A percentile compares a stretch with the other conserved stretches of the same genome.
Evolutionary conservation across 2,113 vertebrate genomes (phyloP).

Genomic region (Sceloporus undulatus): DNA sequence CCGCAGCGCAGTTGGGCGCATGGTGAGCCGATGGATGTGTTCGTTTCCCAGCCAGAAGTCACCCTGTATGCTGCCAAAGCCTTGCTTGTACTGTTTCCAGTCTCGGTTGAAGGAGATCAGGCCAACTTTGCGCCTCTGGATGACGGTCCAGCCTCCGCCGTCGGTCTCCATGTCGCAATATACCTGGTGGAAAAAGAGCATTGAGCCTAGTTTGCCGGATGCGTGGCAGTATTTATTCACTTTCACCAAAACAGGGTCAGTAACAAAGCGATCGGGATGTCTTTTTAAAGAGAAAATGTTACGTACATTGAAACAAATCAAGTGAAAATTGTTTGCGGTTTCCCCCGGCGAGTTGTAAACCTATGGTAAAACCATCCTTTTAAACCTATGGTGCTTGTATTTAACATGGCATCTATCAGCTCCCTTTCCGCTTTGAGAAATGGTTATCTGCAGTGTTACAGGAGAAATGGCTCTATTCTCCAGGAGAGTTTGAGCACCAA

Average conservation of each 20-base stretch:
- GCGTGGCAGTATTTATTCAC: not conserved
- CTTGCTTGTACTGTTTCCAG: conserved; percentile 94
- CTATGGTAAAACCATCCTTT: not conserved
- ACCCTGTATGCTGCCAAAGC: conserved; percentile 92
- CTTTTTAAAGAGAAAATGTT: too few species aligned
- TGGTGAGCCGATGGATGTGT: conserved; percentile 90
- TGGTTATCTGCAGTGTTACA: too few species aligned
- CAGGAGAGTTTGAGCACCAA: not conserved
- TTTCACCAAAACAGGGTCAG: not conserved
- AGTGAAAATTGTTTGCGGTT: not conserved
- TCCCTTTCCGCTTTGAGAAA: too few species aligned
- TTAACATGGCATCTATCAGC: too few species aligned
- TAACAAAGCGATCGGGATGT: too few species aligned
- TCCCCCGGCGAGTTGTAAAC: too few species aligned
- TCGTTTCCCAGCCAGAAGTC: conserved; percentile 99
- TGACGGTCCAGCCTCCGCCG: conserved; percentile 95
- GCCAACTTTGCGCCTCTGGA: conserved; percentile 94
- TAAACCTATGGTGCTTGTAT: not conserved
- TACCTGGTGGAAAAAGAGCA: conserved; percentile 77
- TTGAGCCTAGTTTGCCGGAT: not conserved
- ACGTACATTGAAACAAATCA: not conserved
- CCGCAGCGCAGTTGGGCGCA: conserved; percentile 88
- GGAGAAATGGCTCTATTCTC: too few species aligned
- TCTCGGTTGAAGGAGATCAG: conserved; percentile 91
- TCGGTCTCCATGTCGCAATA: conserved; percentile 96